Base-by-base conservation (phyloP, 2,888 invertebrate genomes). In the Sinelater perroti region DNA sequence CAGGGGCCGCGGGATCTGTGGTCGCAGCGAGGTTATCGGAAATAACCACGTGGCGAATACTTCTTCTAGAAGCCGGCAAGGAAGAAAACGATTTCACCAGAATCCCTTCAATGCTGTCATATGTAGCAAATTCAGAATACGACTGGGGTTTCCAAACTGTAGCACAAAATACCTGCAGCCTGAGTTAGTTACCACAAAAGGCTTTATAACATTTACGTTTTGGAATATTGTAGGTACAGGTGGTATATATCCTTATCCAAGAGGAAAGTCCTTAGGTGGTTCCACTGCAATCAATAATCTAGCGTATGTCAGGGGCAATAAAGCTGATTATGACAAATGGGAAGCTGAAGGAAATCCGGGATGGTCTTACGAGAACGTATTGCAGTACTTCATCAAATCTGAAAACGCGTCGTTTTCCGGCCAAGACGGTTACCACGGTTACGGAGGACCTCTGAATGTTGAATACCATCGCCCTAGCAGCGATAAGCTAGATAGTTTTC, bases 301-400 rank as follows among this genome's bases (percentile, higher is more conserved):
- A 91, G 82, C 93, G 0, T 94, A 95, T 74, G 86, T 92, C 31
- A 81, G 95, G 46, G 95, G 95, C 0, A 92, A 92, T 75, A 83
- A 84, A 44, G 80, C 87, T 0, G 93, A 94, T 75, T 95, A 85
- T 72, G 89, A 93, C 73, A 83, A 87, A 40, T 95, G 95, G 95
- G 90, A 82, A 7, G 78, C 79, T 17, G 70, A 81, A 20, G 87
- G 85, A 1, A 86, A 86, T 66, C 75, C 78, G 45, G 87, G 86
- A 4, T 87, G 87, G 87, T 82, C 82, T 51, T 87, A 82, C 68
- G 70, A 77, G 35, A 83, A 86, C 63, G 85, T 87, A 0, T 77
- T 90, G n/a, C 88, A 54, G 8, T 45, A 31, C 14, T 60, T 56
- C 21, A 44, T 45, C 17, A 53, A 31, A 24, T 49, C 49, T 6